Base-by-base conservation (phyloP, 2,888 invertebrate genomes). In the Phaedon cochleariae region DNA sequence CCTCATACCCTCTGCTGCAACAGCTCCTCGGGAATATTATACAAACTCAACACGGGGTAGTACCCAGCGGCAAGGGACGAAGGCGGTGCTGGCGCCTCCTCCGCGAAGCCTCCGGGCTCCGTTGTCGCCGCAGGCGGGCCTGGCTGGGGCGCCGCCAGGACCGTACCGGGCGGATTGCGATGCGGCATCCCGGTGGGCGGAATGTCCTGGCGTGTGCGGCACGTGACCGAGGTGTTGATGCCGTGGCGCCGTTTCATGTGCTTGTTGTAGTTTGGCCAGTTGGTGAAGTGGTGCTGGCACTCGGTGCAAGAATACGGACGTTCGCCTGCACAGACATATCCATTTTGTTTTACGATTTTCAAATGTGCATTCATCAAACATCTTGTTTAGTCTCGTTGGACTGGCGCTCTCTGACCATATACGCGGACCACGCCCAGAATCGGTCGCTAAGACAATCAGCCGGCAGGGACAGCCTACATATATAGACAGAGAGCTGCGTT, bases 241-340 rank as follows among this genome's bases (percentile, higher is more conserved):
- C 89, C 89, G 68, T 92, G 92, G 26, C 92, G 84, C 22, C 92
- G 83, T 81, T 92, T 92, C 90, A 92, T 92, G 77, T 93, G 93
- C 74, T 93, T 93, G 75, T 92, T 92, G 75, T 92, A 92, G 82
- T 93, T 93, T 0, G 92, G 92, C 92, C 92, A 92, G 78, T 93
- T 92, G 0, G 92, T 92, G 72, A 93, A 93, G 76, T 92, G 88
- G 77, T 89, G 89, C 61, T 90, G 88, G 75, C 93, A 93, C 68
- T 90, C 88, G 34, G 88, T 80, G 74, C 93, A 93, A 0, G 89
- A 88, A 77, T 92, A 93, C 0, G 92, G 93, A 31, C 91, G 87
- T 37, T 89, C 90, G 0, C 78, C 76, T 73, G 26, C 10, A 41
- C 1, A 7, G 4, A 17, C 31, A n/a, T n/a, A n/a, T n/a, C n/a